Conservation (phyloP, 2,113 vertebrate genomes). For the Odocoileus virginianus region DNA sequence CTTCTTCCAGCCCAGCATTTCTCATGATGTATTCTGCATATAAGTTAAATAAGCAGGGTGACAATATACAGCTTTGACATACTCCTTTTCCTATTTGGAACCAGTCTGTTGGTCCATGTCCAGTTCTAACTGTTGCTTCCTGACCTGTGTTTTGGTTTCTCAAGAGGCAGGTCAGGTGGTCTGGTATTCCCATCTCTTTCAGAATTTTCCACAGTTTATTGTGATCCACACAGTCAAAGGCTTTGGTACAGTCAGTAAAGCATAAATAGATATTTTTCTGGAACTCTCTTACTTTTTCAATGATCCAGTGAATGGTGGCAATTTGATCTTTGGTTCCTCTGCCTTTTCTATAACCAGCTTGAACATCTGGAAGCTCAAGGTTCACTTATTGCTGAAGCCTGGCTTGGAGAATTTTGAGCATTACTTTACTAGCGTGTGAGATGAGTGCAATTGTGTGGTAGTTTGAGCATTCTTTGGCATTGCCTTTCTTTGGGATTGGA, state of each 20-base stretch:
- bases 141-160: background rate
- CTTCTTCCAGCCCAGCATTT: background rate
- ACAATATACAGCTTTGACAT: background rate
- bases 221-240: background rate
- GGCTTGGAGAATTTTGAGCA: background rate
- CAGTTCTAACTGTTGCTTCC: background rate
- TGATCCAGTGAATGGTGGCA: accelerated
- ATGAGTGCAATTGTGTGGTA: background rate
- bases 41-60: background rate
- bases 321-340: background rate
- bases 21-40: background rate
- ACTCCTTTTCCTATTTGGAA: background rate
- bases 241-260: background rate
- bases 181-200: background rate
- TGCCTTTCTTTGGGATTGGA: background rate
- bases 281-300: background rate
- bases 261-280: background rate
- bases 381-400: background rate
- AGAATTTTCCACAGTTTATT: background rate
- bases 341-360: background rate
- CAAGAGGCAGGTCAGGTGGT: background rate
- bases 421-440: background rate
- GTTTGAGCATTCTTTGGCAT: background rate
- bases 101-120: background rate
- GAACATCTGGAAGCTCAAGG: accelerated